phyloP scores from a whole-genome alignment of 2,113 vertebrate species.

The Butorides virescens region DNA sequence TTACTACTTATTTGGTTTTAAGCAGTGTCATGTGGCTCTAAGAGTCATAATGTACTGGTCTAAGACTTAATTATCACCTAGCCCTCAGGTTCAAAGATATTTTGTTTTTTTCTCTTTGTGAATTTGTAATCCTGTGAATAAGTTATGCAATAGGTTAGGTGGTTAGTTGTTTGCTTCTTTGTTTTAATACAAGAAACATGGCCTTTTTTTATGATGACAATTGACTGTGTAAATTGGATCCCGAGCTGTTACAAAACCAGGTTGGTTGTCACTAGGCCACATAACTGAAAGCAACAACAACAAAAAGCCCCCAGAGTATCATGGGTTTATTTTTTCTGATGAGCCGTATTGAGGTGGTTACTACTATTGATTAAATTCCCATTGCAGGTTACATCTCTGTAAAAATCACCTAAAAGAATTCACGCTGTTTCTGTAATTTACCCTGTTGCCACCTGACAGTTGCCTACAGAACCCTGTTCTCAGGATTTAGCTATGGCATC shows the following conservation, averaged over 20 bases:
- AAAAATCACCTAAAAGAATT: not conserved
- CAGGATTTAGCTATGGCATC: fast-evolving
- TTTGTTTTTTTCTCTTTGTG: not conserved
- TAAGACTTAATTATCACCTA: not conserved
- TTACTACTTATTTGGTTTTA: not conserved
- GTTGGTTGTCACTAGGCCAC: not conserved
- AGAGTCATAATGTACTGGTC: not conserved
- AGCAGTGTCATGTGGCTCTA: not conserved
- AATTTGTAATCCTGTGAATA: not conserved
- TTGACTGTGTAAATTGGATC: not conserved
- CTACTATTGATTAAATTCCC: not conserved
- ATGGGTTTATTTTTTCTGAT: not conserved
- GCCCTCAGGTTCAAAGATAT: not conserved
- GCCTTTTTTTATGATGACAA: not conserved
- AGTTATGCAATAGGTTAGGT: not conserved
- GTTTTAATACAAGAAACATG: not conserved
- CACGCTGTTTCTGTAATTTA: not conserved
- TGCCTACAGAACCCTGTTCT: not conserved
- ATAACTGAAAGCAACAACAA: not conserved
- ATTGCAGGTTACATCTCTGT: not conserved
- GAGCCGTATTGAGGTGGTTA: fast-evolving
- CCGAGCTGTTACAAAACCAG: not conserved
- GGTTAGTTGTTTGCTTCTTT: not conserved
- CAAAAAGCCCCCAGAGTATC: fast-evolving
- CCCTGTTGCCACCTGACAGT: not conserved